Conservation (phyloP, 2,888 invertebrate species). For the Lysandra bellargus region DNA sequence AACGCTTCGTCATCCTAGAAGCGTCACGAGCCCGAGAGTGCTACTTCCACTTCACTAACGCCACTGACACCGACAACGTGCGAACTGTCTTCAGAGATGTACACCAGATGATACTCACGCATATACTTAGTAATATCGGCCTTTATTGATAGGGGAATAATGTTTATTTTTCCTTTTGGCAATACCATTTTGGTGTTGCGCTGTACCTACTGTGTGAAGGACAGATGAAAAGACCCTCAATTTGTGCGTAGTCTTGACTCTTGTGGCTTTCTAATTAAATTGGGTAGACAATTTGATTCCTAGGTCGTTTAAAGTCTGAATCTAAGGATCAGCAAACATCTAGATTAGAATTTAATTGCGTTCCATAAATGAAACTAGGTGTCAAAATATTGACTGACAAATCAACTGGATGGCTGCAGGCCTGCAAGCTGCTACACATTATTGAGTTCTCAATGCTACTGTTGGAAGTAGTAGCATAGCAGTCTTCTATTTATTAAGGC, state of each 20-base stretch:
- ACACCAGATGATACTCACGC: conserved; percentile 83
- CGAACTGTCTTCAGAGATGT: conserved; percentile 87
- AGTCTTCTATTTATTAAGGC: neutral
- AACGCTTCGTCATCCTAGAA: conserved; percentile 61
- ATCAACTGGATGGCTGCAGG: no score
- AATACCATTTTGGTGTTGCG: neutral
- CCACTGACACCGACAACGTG: conserved; percentile 88
- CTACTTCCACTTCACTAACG: conserved; percentile 87
- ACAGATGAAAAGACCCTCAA: neutral
- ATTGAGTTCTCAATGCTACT: neutral
- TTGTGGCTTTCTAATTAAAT: no score
- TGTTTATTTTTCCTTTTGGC: neutral
- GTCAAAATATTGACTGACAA: neutral
- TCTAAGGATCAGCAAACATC: neutral
- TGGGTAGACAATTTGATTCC: no score
- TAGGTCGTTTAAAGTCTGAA: no score
- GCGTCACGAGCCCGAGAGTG: conserved; percentile 77
- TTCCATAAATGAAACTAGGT: neutral
- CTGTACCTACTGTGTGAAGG: neutral
- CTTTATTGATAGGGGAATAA: conserved; percentile 51
- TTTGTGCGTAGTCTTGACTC: no score
- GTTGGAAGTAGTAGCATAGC: neutral
- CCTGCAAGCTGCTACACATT: no score
- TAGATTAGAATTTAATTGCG: neutral
- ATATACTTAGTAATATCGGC: conserved; percentile 69